Conservation (phyloP, 2,113 vertebrate species). For the Ranitomeya imitator region DNA sequence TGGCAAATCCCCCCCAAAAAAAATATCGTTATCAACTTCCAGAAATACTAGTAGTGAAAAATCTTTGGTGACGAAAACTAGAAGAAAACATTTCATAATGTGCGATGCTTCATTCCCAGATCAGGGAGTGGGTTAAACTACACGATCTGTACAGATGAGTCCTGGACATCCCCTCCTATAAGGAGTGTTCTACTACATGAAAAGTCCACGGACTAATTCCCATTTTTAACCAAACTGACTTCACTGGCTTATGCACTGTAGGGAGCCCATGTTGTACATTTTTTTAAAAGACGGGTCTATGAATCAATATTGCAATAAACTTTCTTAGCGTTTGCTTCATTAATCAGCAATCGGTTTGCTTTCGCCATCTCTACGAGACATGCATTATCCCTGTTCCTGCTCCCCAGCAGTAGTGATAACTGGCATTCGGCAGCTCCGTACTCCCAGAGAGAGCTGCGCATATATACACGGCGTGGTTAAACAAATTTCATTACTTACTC, state of each 20-base stretch:
- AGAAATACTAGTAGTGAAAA: not conserved
- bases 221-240: not conserved
- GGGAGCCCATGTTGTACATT: no score
- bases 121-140: no score
- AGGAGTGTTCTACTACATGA: no score
- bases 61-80: not conserved
- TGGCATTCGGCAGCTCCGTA: slow-evolving; percentile 23
- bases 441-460: slow-evolving; percentile 40
- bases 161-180: no score
- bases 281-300: not conserved
- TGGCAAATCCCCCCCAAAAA: not conserved
- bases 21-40: not conserved
- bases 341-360: slow-evolving; percentile 19
- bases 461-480: slow-evolving; percentile 35
- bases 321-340: slow-evolving; percentile 25
- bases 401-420: slow-evolving; percentile 39
- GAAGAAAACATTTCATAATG: not conserved
- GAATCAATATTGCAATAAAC: not conserved
- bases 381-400: slow-evolving; percentile 42
- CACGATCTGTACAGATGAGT: no score
- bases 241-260: no score
- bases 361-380: slow-evolving; percentile 14
- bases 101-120: no score
- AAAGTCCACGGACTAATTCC: no score
- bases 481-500: slow-evolving; percentile 56